These are phyloP conservation scores for Smutsia temminckii DNA, from an alignment of 2,797 vertebrate species.

Conservation along the genomic window DNA sequence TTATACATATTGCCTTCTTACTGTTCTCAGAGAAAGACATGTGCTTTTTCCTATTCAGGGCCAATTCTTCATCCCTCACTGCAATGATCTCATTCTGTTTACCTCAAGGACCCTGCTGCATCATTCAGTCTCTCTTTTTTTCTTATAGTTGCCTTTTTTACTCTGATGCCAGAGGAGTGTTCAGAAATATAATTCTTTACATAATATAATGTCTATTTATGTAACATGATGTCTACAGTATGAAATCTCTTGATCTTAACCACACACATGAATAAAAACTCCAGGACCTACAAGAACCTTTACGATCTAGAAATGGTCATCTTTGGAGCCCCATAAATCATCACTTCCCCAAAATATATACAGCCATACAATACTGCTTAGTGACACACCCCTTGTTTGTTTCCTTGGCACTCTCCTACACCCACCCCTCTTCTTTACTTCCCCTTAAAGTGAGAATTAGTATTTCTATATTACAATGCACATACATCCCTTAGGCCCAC, in stretches of 20 bases:
- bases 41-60: background rate
- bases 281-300: background rate
- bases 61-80: background rate
- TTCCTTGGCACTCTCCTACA: background rate
- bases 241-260: conserved; percentile 41
- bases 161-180: conserved; percentile 6
- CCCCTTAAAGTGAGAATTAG: background rate
- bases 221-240: background rate
- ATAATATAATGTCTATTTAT: background rate
- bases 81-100: background rate
- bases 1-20: no score
- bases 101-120: background rate
- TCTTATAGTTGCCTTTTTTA: background rate
- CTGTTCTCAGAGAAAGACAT: background rate
- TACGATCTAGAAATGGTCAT: background rate
- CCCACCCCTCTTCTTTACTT: rapidly evolving
- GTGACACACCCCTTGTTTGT: background rate
- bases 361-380: background rate
- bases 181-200: conserved; percentile 44
- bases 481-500: background rate
- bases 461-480: background rate
- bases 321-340: background rate
- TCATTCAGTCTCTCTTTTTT: background rate
- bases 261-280: background rate
- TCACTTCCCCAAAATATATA: background rate